Base-by-base conservation (phyloP, 2,797 vertebrate species). In the Sebastes aleutianus region DNA sequence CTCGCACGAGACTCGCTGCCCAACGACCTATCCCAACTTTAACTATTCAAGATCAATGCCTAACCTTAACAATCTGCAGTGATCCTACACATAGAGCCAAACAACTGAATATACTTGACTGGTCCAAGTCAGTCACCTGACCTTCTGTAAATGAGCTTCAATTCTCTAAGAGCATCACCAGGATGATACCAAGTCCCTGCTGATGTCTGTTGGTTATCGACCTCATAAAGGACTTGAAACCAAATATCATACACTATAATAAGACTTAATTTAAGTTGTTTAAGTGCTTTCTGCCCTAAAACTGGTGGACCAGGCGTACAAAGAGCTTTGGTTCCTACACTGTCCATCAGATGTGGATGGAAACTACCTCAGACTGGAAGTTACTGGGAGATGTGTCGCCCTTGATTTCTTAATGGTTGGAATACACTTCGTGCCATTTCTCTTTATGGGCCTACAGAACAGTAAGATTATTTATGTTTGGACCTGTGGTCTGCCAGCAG, bases 401-500 rank as follows among this genome's bases (percentile, higher is more conserved):
- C 24, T 26, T 43, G 26, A 76, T 36, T 80, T 74, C 26, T 78
- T 4, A 5, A 26, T 13, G 36, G 24, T 5, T 85, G 47, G 64
- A 79, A 63, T 39, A 26, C 20, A 4, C 75, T 65, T 77, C 43
- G 57, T 81, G 74, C 82, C 71, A 67, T 85, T 80, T 84, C 78
- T 85, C 78, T 85, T 85, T 72, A 70, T 73, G 67, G 66, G 47
- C 74, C 22, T 8, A 14, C 62, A 36, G 32, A 12, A 58, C 68
- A 78, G 56, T 57, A 27, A 18, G 76, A 76, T 64, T 73, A 73
- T 83, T 87, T 80, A 65, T 74, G 61, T 82, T 78, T 79, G 69
- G 56, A 77, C 50, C 54, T 71, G 83, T 20, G 82, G 84, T 77
- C 70, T 79, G 24, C 64, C 70, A 63, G 80, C 93, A 93, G 89